Evolutionary conservation across 2,888 invertebrate genomes (phyloP).

Genomic region (Eilema griseolum): DNA sequence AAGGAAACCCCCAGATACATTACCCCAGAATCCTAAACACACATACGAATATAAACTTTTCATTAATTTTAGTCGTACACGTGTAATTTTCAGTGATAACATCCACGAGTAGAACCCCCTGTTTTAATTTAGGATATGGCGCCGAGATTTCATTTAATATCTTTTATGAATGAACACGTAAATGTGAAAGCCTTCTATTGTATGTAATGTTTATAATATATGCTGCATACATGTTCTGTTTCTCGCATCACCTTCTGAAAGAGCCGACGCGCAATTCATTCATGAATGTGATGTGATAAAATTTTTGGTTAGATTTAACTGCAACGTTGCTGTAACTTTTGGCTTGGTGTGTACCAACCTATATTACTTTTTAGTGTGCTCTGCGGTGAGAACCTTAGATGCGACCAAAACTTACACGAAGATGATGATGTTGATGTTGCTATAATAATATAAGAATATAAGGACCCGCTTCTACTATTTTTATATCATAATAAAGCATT

Average conservation of each 20-base stretch:
- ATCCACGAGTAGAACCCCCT: constrained; percentile 12
- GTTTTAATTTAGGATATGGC: constrained; percentile 50
- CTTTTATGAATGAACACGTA: constrained; percentile 36
- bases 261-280: constrained; percentile 31
- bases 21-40: not conserved
- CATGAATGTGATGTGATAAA: constrained; percentile 15
- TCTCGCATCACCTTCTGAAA: constrained; percentile 33
- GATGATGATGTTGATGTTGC: too few relatives aligned
- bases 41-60: not conserved
- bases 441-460: not conserved
- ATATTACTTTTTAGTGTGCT: too few relatives aligned
- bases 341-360: not conserved
- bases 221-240: constrained; percentile 25
- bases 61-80: constrained; percentile 23
- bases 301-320: not conserved
- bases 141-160: constrained; percentile 47
- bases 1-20: not conserved
- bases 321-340: not conserved
- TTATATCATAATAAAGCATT: too few relatives aligned
- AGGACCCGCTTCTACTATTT: too few relatives aligned
- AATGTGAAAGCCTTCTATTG: constrained; percentile 33
- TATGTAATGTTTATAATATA: constrained; percentile 9
- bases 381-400: too few relatives aligned
- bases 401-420: too few relatives aligned
- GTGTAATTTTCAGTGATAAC: constrained; percentile 18